A percentile compares a stretch with the other conserved stretches of the same genome.
Conservation (phyloP, 2,888 invertebrate species). For the Ormia ochracea region DNA sequence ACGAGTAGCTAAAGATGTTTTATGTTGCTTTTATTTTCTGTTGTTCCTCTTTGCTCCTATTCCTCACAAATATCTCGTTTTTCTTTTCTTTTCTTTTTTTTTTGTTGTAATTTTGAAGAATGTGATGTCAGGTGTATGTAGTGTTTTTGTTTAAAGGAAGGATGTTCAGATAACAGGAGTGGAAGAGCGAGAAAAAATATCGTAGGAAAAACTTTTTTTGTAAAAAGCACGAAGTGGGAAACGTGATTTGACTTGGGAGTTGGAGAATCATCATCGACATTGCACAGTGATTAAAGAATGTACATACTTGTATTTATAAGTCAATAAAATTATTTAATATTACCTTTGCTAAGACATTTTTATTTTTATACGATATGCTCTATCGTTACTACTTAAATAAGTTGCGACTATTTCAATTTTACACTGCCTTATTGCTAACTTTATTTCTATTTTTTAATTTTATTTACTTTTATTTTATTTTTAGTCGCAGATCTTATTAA, state of each 20-base stretch:
- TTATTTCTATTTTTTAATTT: too few relatives aligned
- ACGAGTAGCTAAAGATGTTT: background rate
- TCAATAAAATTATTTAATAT: too few relatives aligned
- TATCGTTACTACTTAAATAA: too few relatives aligned
- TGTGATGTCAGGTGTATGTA: conserved; percentile 51
- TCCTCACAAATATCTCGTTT: conserved; percentile 9
- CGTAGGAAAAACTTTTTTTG: conserved; percentile 6
- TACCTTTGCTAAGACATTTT: too few relatives aligned
- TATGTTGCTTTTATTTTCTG: conserved; percentile 35
- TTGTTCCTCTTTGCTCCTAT: conserved; percentile 14
- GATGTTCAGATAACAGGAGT: conserved; percentile 50
- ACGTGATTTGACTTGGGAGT: conserved; percentile 61
- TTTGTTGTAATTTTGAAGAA: conserved; percentile 44
- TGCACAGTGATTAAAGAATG: background rate
- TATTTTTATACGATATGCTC: too few relatives aligned
- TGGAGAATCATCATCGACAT: conserved; percentile 19
- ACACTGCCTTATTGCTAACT: too few relatives aligned
- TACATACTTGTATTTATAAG: too few relatives aligned
- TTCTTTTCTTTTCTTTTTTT: conserved; percentile 2
- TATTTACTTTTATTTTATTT: too few relatives aligned
- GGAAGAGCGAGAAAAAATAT: background rate
- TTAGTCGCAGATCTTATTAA: too few relatives aligned
- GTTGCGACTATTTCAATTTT: too few relatives aligned
- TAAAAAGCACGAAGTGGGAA: conserved; percentile 48
- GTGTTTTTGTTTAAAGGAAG: conserved; percentile 37